Percentiles rank a stretch among this genome's conserved stretches.
phyloP scores from a whole-genome alignment of 37 sponge, comb jelly and placozoan genomes.

The Ianthella basta region DNA sequence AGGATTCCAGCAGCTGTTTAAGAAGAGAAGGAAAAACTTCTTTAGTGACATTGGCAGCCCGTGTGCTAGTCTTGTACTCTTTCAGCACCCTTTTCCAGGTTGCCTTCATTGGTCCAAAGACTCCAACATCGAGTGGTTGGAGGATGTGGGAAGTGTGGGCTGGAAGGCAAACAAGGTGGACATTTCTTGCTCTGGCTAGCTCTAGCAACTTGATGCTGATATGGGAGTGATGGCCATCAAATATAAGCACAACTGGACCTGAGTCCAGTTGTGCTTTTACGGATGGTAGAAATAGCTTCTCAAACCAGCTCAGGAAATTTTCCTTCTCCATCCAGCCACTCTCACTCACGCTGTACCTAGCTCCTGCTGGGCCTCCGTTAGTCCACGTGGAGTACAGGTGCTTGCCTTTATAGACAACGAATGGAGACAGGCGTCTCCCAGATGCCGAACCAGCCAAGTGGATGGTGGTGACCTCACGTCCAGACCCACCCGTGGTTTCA shows the following conservation, averaged over 20 bases:
- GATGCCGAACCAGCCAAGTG: constrained; percentile 44
- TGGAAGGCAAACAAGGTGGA: constrained; percentile 60
- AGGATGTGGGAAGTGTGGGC: constrained; percentile 54
- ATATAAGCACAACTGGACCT: constrained; percentile 49
- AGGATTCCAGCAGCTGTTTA: constrained; percentile 12
- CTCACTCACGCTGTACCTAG: constrained; percentile 40
- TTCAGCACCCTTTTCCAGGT: constrained; percentile 55
- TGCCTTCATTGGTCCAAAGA: constrained; percentile 59
- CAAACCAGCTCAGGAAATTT: constrained; percentile 57
- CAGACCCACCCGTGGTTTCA: constrained; percentile 57
- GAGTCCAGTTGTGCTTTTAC: neutral
- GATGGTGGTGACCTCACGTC: constrained; percentile 52
- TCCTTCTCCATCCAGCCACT: constrained; percentile 67
- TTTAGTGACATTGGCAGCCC: constrained; percentile 47
- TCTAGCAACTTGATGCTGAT: constrained; percentile 27
- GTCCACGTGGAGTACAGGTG: constrained; percentile 48
- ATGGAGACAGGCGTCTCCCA: constrained; percentile 61
- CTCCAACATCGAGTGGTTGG: constrained; percentile 60
- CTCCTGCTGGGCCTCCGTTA: constrained; percentile 55
- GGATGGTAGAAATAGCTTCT: constrained; percentile 47
- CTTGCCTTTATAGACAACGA: constrained; percentile 66
- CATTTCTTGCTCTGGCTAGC: constrained; percentile 27
- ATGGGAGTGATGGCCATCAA: constrained; percentile 76
- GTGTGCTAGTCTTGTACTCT: constrained; percentile 30
- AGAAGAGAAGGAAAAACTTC: constrained; percentile 52